These are phyloP conservation scores for Adelges cooleyi DNA, from an alignment of 1,140 invertebrate species.

Conservation along the genomic window DNA sequence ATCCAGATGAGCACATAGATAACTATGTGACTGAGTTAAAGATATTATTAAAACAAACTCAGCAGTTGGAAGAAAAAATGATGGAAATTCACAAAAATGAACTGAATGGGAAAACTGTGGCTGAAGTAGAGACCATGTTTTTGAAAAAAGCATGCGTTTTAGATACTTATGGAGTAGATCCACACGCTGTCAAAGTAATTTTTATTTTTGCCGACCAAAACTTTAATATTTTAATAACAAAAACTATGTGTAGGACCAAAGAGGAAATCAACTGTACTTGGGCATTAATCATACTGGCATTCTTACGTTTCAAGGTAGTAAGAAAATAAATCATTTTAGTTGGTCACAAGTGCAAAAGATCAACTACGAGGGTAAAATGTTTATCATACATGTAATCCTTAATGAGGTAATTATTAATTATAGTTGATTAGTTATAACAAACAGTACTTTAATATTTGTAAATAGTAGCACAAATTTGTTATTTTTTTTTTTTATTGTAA, in stretches of 20 bases:
- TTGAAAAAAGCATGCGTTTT: constrained; percentile 75
- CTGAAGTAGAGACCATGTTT: constrained; percentile 71
- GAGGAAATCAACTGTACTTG: constrained; percentile 78
- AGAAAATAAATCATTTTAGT: constrained; percentile 85
- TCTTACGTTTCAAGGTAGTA: constrained; percentile 83
- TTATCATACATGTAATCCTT: constrained; percentile 79
- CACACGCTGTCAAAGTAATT: constrained; percentile 89
- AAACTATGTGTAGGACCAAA: constrained; percentile 58
- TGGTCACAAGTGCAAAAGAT: constrained; percentile 93
- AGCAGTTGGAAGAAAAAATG: constrained; percentile 77
- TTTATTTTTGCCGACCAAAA: constrained; percentile 17
- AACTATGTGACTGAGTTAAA: constrained; percentile 88
- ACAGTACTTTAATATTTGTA: no score
- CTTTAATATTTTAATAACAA: not conserved
- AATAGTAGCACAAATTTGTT: no score
- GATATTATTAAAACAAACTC: constrained; percentile 82
- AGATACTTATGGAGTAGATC: constrained; percentile 95
- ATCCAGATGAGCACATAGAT: constrained; percentile 72
- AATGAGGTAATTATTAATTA: no score
- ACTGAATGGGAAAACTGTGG: constrained; percentile 56
- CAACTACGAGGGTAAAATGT: constrained; percentile 96
- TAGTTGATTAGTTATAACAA: no score
- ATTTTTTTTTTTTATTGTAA: constrained; percentile 28
- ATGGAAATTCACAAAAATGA: constrained; percentile 76
- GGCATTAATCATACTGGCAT: constrained; percentile 92